Evolutionary conservation across 1,140 invertebrate species (phyloP).

Genomic region (Triops longicaudatus): DNA sequence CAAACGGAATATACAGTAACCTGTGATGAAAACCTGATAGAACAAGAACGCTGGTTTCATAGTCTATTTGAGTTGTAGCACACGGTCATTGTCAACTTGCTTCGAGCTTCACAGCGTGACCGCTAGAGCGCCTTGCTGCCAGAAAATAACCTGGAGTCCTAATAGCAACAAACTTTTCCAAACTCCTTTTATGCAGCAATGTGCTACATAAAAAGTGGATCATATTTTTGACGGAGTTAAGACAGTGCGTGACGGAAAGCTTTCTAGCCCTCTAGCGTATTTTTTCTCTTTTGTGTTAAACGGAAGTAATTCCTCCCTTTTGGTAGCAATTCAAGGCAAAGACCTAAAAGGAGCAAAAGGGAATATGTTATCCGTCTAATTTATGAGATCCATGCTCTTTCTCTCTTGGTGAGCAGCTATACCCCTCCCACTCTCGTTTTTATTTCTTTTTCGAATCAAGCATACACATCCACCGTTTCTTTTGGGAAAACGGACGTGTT

Average conservation of each 20-base stretch:
- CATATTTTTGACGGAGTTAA: neutral
- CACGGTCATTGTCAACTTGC: too few species aligned
- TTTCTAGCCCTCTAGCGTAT: neutral
- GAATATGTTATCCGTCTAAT: conserved; percentile 13
- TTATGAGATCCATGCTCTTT: conserved; percentile 3
- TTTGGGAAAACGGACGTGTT: conserved; percentile 27
- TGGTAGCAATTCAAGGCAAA: neutral
- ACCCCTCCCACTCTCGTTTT: neutral
- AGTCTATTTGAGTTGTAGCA: too few species aligned
- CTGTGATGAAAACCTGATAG: too few species aligned
- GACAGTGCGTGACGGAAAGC: neutral
- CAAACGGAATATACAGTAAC: too few species aligned
- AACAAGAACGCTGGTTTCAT: too few species aligned
- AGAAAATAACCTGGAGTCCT: too few species aligned
- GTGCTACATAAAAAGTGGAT: too few species aligned
- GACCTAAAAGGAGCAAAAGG: neutral
- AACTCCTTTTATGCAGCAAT: neutral
- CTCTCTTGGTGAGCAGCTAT: neutral
- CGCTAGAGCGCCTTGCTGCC: too few species aligned
- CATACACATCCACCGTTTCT: neutral
- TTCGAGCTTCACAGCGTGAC: too few species aligned
- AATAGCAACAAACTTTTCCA: too few species aligned
- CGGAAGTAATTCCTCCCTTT: neutral
- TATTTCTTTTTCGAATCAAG: neutral
- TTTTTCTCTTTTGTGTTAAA: neutral